These are phyloP conservation scores for Symphodus melops DNA, from an alignment of 2,113 vertebrate genomes.

Conservation along the genomic window DNA sequence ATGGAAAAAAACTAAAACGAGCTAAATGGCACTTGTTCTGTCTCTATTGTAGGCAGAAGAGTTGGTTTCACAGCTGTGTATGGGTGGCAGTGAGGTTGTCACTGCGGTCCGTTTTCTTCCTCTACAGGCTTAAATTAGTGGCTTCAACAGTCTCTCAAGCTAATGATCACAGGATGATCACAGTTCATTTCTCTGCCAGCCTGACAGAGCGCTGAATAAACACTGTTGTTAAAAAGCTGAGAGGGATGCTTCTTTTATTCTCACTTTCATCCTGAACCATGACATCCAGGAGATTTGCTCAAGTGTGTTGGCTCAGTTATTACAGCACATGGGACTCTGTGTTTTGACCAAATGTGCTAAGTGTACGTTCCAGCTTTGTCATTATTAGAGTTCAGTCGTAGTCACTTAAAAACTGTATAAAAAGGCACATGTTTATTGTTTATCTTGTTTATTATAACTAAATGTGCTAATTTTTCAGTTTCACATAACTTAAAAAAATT, in stretches of 20 bases:
- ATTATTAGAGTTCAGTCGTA: neutral
- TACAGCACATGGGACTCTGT: neutral
- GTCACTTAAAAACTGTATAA: neutral
- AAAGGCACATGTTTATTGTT: no score
- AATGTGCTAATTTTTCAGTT: neutral
- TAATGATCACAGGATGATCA: conserved; percentile 68
- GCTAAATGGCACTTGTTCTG: conserved; percentile 20
- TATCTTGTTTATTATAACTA: no score
- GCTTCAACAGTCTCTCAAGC: conserved; percentile 31
- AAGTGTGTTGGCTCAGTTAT: neutral
- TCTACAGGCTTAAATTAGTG: conserved; percentile 64
- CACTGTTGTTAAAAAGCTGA: conserved; percentile 4
- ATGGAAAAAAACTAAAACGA: neutral
- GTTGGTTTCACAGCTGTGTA: conserved; percentile 59
- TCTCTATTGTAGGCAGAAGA: conserved; percentile 6
- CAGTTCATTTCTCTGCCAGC: conserved; percentile 42
- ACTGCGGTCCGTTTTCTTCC: conserved; percentile 26
- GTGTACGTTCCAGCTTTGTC: neutral
- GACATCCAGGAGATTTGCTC: neutral
- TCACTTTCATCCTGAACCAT: neutral
- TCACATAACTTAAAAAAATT: neutral
- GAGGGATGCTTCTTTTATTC: conserved; percentile 15
- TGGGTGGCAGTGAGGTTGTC: conserved; percentile 50
- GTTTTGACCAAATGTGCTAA: neutral
- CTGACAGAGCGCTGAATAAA: conserved; percentile 23